Evolutionary conservation across 1,140 invertebrate species (phyloP).

Genomic region (Brachionus paranguensis): DNA sequence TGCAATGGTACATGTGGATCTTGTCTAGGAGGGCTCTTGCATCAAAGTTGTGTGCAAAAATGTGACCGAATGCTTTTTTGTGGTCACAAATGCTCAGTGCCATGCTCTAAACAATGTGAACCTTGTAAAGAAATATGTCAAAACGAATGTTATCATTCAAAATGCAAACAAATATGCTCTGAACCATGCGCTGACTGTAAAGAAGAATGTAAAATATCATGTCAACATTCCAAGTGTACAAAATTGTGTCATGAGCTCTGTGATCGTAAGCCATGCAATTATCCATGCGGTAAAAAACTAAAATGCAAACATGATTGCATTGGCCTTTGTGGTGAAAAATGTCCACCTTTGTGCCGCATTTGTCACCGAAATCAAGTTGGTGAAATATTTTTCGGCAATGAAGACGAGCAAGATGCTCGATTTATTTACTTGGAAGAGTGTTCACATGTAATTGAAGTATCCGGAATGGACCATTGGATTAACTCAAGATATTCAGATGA

Average conservation of each 20-base stretch:
- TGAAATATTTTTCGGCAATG: constrained; percentile 58
- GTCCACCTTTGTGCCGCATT: constrained; percentile 47
- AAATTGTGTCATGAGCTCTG: constrained; percentile 61
- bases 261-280: constrained; percentile 57
- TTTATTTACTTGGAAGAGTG: constrained; percentile 64
- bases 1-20: constrained; percentile 61
- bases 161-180: constrained; percentile 61
- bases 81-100: constrained; percentile 16
- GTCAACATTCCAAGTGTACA: constrained; percentile 60
- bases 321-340: constrained; percentile 58
- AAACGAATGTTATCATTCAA: constrained; percentile 59
- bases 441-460: constrained; percentile 61
- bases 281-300: constrained; percentile 45
- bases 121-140: constrained; percentile 61
- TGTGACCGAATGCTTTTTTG: constrained; percentile 41
- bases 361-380: constrained; percentile 46
- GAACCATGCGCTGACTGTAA: constrained; percentile 60
- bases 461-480: constrained; percentile 60
- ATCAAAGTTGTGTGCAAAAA: constrained; percentile 51
- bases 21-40: constrained; percentile 63
- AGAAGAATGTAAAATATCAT: constrained; percentile 56
- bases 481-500: constrained; percentile 40
- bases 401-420: constrained; percentile 50
- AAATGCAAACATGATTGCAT: constrained; percentile 64
- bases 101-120: constrained; percentile 56